Evolutionary conservation across 2,113 vertebrate genomes (phyloP).

Genomic region (rabbit (Oryctolagus cuniculus)): DNA sequence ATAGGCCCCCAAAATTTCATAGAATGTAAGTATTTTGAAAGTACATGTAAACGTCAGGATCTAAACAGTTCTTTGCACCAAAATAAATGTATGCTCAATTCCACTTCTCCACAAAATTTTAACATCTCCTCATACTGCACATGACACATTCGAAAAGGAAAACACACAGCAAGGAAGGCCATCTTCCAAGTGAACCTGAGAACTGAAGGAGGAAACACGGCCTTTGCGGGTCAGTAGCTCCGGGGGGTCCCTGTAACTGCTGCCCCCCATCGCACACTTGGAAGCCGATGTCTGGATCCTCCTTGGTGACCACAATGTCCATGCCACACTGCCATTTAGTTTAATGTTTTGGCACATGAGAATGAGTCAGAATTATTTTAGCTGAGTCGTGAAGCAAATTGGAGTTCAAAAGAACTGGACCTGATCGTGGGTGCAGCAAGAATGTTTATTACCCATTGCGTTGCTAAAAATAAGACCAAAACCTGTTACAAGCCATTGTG

Average conservation of each 20-base stretch:
- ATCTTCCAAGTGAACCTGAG: neutral
- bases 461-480: neutral
- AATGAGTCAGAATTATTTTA: neutral
- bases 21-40: no score
- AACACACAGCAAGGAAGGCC: neutral
- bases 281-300: fast-evolving
- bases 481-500: neutral
- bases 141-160: no score
- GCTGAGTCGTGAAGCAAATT: neutral
- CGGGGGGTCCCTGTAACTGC: no score
- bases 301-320: fast-evolving
- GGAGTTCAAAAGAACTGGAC: neutral
- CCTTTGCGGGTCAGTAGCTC: no score
- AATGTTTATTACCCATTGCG: neutral
- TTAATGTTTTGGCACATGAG: neutral
- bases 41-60: no score
- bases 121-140: no score
- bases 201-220: neutral
- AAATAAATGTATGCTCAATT: no score
- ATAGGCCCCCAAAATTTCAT: no score
- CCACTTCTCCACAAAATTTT: no score
- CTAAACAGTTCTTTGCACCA: no score
- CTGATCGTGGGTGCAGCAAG: neutral
- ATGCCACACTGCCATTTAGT: no score
- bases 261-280: neutral